A percentile compares a stretch with the other conserved stretches of the same genome.
phyloP scores from a whole-genome alignment of 64 coral and sea anemone genomes.

The Platygyra sinensis region DNA sequence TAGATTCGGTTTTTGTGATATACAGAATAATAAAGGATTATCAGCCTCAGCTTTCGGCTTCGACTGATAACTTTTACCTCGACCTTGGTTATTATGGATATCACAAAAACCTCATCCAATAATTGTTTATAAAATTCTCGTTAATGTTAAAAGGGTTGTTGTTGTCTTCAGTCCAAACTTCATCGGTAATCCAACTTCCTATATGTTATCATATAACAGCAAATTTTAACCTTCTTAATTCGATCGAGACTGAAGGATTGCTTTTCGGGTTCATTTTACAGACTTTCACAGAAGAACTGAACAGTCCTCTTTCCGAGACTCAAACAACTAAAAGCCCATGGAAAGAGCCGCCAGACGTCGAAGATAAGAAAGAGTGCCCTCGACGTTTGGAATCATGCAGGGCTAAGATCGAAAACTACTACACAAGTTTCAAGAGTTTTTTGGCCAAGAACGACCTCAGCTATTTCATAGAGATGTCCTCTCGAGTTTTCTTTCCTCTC shows the following conservation, averaged over 20 bases:
- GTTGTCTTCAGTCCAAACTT: no score
- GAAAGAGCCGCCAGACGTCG: background rate
- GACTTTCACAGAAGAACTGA: background rate
- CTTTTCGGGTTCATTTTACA: background rate
- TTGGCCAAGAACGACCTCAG: background rate
- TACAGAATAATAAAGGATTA: no score
- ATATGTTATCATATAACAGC: no score
- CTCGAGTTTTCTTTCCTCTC: slow-evolving; percentile 1
- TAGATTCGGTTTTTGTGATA: no score
- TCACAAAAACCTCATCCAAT: no score
- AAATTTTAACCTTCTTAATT: no score
- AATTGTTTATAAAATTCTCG: no score
- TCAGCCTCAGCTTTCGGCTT: no score
- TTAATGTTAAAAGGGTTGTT: no score
- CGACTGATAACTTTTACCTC: no score
- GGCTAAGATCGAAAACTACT: background rate
- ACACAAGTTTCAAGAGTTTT: background rate
- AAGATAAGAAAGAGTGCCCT: background rate
- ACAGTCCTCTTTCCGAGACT: background rate
- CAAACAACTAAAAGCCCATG: background rate
- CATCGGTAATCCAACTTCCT: no score
- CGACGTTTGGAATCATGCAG: background rate
- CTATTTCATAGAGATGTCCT: slow-evolving; percentile 25
- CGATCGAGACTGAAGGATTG: background rate
- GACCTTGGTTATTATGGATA: no score